Evolutionary conservation across 1,140 invertebrate species (phyloP), one percentile per base, ranked within the genome.

Genomic region (Amphibalanus amphitrite): DNA sequence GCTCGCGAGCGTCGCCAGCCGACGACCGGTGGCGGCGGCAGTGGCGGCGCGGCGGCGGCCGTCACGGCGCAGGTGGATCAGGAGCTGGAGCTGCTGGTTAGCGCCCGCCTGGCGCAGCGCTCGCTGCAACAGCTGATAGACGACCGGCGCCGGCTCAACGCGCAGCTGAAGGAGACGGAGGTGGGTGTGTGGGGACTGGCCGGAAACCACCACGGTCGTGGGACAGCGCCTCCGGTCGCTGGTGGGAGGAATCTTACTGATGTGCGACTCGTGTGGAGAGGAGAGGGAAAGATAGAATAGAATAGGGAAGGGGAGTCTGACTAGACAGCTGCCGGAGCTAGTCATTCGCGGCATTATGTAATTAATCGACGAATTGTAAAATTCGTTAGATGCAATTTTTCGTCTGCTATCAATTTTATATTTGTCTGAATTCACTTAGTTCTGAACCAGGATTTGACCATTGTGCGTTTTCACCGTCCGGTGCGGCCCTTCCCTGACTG

Each of bases 51-150:
- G 47, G 47, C 47, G 47, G 25, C 47, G 47, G 47, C 13, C 47
- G 47, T 59, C 47, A 59, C 13, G 25, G 13, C 13, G 47, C 47
- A 59, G 47, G 13, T 59, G 47, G 13, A 59, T 13, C 47, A 59
- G 13, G 47, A 59, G 13, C 13, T 59, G 47, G 47, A 59, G 47
- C 47, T 85, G 76, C 69, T 33, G 20, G 28, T 70, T 59, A 40
- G 40, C 33, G 64, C 64, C 17, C 70, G 72, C 25, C 67, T n/a
- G 71, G 47, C 25, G 47, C 47, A 59, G 47, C 47, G 47, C 47
- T 59, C 47, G 47, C 25, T 59, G 47, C 13, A 59, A 15, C 47
- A 59, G 47, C 47, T 59, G 47, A 59, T 59, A 15, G 47, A 59
- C 13, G 47, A 59, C 47, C 47, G 47, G 13, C 47, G 47, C 47